Evolutionary conservation across 2,113 vertebrate genomes (phyloP).

Genomic region (Eira barbara): DNA sequence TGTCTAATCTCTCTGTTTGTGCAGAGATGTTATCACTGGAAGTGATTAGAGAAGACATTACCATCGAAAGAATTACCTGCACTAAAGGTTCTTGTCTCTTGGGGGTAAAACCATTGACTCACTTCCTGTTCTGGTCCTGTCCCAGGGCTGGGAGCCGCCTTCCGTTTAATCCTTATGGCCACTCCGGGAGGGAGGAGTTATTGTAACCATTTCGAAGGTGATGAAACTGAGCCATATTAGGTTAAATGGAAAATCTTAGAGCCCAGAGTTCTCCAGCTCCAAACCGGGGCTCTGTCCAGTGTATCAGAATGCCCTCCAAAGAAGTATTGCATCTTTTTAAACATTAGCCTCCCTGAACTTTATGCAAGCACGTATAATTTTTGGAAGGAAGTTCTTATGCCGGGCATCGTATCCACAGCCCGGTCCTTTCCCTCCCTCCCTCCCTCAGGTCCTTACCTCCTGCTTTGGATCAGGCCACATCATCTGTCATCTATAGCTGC

Average conservation of each 20-base stretch:
- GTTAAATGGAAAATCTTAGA: not conserved
- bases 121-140: not conserved
- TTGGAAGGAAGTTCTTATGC: not conserved
- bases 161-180: not conserved
- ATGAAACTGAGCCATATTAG: not conserved
- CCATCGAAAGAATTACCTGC: not conserved
- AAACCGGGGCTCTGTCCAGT: not conserved
- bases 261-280: not conserved
- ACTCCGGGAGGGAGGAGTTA: not conserved
- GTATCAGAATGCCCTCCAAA: fast-evolving
- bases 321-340: not conserved
- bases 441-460: not conserved
- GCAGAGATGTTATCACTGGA: not conserved
- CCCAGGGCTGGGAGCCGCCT: not conserved
- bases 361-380: not conserved
- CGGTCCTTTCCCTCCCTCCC: not conserved
- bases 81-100: not conserved
- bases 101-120: not conserved
- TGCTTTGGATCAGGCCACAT: not conserved
- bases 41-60: not conserved
- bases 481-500: not conserved
- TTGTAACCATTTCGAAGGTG: not conserved
- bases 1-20: not conserved
- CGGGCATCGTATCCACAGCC: not conserved
- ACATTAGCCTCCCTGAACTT: not conserved